Percentiles rank a stretch among this genome's conserved stretches.
Conservation (phyloP, 2,113 vertebrate genomes). For the Microtus pennsylvanicus region DNA sequence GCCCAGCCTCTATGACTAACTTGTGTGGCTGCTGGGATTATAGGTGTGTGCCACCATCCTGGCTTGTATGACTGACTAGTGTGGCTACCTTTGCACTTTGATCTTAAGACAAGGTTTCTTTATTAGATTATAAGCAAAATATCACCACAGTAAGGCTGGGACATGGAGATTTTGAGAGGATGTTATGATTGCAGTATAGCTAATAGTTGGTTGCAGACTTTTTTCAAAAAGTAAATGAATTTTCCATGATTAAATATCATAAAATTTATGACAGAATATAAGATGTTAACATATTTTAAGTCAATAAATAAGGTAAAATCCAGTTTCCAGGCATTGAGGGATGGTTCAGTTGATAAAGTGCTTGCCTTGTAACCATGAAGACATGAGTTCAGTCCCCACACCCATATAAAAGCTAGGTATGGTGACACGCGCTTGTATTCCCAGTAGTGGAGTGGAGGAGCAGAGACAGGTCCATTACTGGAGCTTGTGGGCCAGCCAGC, state of each 20-base stretch:
- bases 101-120: too few relatives aligned
- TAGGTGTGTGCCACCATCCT: too few relatives aligned
- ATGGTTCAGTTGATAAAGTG: not conserved
- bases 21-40: too few relatives aligned
- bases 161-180: constrained; percentile 83
- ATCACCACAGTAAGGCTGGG: constrained; percentile 29
- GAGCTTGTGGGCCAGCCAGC: not conserved
- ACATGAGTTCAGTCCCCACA: not conserved
- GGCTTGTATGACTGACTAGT: too few relatives aligned
- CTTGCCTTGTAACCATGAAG: not conserved
- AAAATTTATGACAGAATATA: constrained; percentile 97
- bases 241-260: constrained; percentile 92
- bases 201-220: constrained; percentile 91
- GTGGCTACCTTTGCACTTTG: too few relatives aligned
- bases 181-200: constrained; percentile 87
- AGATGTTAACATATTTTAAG: constrained; percentile 91
- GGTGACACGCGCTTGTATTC: not conserved
- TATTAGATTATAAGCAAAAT: too few relatives aligned
- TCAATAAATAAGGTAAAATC: constrained; percentile 80
- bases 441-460: not conserved
- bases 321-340: not conserved
- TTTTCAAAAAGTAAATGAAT: constrained; percentile 84
- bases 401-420: not conserved
- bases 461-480: not conserved
- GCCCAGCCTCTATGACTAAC: too few relatives aligned